Evolutionary conservation across 1,140 invertebrate genomes (phyloP), one percentile per base, ranked within the genome.

Genomic region (Eupristina koningsbergeri): DNA sequence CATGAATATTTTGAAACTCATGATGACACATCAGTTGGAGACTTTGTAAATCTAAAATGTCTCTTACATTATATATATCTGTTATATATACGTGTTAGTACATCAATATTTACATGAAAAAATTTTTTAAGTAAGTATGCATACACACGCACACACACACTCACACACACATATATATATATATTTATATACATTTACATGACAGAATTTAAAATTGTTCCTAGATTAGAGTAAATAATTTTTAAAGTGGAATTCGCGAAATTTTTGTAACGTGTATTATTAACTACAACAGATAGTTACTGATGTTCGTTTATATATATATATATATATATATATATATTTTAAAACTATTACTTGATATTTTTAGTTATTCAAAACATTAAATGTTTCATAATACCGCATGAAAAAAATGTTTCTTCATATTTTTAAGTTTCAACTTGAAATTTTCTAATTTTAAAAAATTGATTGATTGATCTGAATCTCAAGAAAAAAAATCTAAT

Each of bases 401-500:
- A 58, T 26, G 53, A 58, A 58, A 58, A 22, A 58, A 26, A 26
- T 26, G 22, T 19, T 58, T 58, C 53, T 58, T 58, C 26, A 58
- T 26, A 58, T 58, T 58, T 58, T 26, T 58, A 58, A 58, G 53
- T 58, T 58, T 58, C 53, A 26, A 58, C 22, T 58, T 58, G 53
- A 58, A 58, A 58, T 58, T 26, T 58, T 58, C 53, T 58, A 58
- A 58, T 58, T 58, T 58, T 58, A 58, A 58, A 58, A 58, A 58
- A 58, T 58, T 58, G 53, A 58, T 58, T 58, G 53, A 58, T 58
- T 58, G 22, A 58, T 58, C 53, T 26, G 53, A 58, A 58, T 26
- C 53, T 58, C 22, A 9, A 58, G 53, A 58, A 13, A 58, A n/a
- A 11, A 58, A 58, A 58, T 58, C 53, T 58, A 58, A 58, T 58